These are phyloP conservation scores for Stegodyphus dumicola DNA, from an alignment of 1,140 invertebrate genomes.

Conservation along the genomic window DNA sequence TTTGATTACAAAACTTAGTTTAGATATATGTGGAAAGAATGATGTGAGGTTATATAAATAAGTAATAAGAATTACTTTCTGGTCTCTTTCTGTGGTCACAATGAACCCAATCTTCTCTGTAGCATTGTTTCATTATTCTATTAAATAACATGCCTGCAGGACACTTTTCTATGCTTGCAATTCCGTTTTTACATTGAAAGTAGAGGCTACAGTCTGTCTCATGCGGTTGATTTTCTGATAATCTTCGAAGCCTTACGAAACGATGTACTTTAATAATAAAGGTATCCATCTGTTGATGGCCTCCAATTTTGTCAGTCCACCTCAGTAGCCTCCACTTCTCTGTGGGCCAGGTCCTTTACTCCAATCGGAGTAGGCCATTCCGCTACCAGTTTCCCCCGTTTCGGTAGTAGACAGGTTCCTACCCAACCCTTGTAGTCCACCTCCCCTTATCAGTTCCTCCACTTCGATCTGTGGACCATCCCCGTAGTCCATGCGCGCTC, in stretches of 20 bases:
- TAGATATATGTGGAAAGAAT: no score
- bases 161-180: constrained; percentile 20
- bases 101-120: constrained; percentile 16
- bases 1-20: no score
- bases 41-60: no score
- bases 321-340: not conserved
- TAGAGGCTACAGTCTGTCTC: constrained; percentile 25
- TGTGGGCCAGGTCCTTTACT: not conserved
- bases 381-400: not conserved
- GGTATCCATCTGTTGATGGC: no score
- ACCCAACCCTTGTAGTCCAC: not conserved
- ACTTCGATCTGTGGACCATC: no score
- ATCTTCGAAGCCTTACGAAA: not conserved
- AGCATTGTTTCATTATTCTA: constrained; percentile 25
- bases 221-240: constrained; percentile 45
- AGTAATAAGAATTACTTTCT: not conserved
- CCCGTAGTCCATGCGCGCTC: not conserved
- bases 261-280: no score
- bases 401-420: not conserved
- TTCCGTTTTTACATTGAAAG: constrained; percentile 44
- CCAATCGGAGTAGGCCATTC: not conserved
- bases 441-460: not conserved
- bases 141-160: constrained; percentile 43
- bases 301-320: no score
- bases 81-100: constrained; percentile 22